Evolutionary conservation across 64 coral and sea anemone species (phyloP).

Genomic region (Montipora efflorescens): DNA sequence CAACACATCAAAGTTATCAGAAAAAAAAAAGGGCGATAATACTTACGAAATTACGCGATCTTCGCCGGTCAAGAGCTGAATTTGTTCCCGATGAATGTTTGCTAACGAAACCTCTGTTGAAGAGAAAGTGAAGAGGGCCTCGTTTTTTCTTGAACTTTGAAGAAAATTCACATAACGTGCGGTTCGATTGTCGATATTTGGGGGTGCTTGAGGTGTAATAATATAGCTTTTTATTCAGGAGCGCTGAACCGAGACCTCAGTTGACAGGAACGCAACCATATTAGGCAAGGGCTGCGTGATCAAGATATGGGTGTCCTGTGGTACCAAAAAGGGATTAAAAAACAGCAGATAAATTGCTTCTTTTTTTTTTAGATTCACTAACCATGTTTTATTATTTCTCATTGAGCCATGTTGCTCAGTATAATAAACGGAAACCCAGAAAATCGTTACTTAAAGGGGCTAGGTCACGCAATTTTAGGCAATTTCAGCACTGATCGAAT

Average conservation of each 20-base stretch:
- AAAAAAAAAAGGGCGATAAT: neutral
- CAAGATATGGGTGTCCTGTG: neutral
- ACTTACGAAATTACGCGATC: constrained; percentile 4
- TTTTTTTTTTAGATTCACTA: too few species aligned
- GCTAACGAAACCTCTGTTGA: neutral
- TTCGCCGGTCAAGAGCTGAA: neutral
- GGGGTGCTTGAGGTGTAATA: neutral
- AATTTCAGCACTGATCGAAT: too few species aligned
- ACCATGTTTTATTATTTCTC: too few species aligned
- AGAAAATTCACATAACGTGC: neutral
- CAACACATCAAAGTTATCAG: neutral
- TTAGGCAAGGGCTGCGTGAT: neutral
- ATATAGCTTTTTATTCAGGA: neutral
- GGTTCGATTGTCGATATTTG: neutral
- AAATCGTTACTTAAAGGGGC: too few species aligned
- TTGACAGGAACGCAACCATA: neutral
- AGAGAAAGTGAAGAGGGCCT: too few species aligned
- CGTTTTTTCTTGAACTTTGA: neutral
- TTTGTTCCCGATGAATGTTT: neutral
- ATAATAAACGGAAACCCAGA: too few species aligned
- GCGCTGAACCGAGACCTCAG: neutral
- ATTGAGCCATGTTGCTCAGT: too few species aligned
- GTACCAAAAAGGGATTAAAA: neutral
- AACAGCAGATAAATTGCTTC: neutral
- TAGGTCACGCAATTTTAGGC: too few species aligned